A percentile compares a stretch with the other conserved stretches of the same genome.
Conservation (phyloP, 1,140 invertebrate species). For the Drosophila triauraria region DNA sequence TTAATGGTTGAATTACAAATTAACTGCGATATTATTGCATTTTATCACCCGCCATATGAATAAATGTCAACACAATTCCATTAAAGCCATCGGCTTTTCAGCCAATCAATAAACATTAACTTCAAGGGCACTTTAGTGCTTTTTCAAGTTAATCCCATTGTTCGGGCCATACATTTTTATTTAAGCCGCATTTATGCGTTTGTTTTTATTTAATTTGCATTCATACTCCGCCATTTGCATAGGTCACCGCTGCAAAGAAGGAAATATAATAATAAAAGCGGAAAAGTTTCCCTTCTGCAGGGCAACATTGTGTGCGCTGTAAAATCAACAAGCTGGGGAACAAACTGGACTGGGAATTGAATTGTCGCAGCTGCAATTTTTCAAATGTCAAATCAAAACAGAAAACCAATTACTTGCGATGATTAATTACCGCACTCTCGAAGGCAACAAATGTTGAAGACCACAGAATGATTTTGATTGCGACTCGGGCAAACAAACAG, state of each 20-base stretch:
- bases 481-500: constrained; percentile 34
- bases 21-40: too few relatives aligned
- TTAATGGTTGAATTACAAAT: neutral
- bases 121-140: constrained; percentile 25
- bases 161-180: constrained; percentile 13
- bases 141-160: constrained; percentile 40
- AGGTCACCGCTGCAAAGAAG: constrained; percentile 14
- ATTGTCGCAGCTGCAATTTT: constrained; percentile 80
- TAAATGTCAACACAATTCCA: constrained; percentile 8
- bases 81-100: constrained; percentile 17
- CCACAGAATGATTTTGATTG: constrained; percentile 80
- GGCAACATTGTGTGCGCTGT: constrained; percentile 10
- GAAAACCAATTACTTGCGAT: constrained; percentile 79
- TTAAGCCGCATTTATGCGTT: constrained; percentile 32
- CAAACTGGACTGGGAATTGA: constrained; percentile 41
- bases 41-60: neutral
- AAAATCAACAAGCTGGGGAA: constrained; percentile 19
- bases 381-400: constrained; percentile 81
- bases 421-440: constrained; percentile 68
- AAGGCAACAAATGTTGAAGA: constrained; percentile 61
- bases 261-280: neutral
- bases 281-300: constrained; percentile 10
- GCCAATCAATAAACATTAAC: constrained; percentile 11
- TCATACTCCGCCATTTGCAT: constrained; percentile 23
- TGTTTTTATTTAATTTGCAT: constrained; percentile 65